These are phyloP conservation scores for Nylanderia fulva DNA, from an alignment of 1,140 invertebrate species.

Conservation along the genomic window DNA sequence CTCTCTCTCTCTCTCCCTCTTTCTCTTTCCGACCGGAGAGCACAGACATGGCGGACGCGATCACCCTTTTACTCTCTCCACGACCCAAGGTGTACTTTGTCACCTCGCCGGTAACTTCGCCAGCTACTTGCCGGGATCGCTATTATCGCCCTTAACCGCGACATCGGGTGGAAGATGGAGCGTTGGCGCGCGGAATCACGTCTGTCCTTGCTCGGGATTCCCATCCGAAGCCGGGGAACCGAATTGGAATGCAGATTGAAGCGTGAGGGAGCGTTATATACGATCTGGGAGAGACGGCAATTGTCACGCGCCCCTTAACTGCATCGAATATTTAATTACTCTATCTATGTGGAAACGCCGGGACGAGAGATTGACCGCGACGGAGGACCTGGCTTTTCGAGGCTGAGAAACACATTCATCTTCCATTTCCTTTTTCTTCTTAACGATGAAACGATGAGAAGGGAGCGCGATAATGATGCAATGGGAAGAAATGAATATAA, in stretches of 20 bases:
- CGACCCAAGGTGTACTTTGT: conserved; percentile 49
- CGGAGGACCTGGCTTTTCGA: background rate
- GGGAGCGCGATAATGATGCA: background rate
- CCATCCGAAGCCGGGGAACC: background rate
- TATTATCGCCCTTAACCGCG: conserved; percentile 60
- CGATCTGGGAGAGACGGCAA: conserved; percentile 17
- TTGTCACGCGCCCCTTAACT: conserved; percentile 17
- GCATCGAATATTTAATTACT: conserved; percentile 53
- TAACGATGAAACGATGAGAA: background rate
- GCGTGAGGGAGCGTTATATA: conserved; percentile 18
- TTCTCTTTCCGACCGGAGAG: background rate
- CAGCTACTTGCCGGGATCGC: conserved; percentile 60
- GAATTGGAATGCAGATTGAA: conserved; percentile 58
- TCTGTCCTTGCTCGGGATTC: background rate
- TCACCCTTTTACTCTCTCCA: background rate
- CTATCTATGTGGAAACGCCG: background rate
- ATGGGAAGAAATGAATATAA: background rate
- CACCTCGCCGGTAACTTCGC: conserved; percentile 55
- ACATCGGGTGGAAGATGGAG: conserved; percentile 40
- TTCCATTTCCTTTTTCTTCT: background rate
- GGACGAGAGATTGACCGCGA: background rate
- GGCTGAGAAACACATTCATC: background rate
- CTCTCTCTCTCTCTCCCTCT: background rate
- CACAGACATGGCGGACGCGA: background rate
- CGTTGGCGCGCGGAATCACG: conserved; percentile 51